Evolutionary conservation across 2,888 invertebrate genomes (phyloP).

Genomic region (Theodoxus fluviatilis): DNA sequence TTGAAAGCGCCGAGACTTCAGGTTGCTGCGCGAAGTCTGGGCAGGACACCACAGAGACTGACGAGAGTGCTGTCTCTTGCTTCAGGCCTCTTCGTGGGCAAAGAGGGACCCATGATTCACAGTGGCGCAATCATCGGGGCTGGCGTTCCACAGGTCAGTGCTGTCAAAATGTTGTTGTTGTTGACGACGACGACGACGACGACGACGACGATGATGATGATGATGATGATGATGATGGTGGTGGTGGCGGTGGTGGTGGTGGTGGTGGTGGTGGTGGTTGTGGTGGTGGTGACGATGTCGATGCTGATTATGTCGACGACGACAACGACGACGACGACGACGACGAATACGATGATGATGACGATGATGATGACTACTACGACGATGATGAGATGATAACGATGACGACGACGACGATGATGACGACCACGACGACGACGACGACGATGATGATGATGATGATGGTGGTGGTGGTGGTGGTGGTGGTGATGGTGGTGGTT

Average conservation of each 20-base stretch:
- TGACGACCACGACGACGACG: neutral
- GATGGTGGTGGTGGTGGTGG: constrained; percentile 14
- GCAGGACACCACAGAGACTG: neutral
- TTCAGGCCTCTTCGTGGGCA: constrained; percentile 92
- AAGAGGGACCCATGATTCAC: constrained; percentile 98
- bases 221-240: constrained; percentile 14
- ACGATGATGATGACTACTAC: constrained; percentile 20
- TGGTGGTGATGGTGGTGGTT: constrained; percentile 10
- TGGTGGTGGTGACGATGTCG: neutral
- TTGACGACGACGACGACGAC: constrained; percentile 11
- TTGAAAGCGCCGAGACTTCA: neutral
- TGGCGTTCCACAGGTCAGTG: constrained; percentile 89
- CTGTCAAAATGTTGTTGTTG: constrained; percentile 30
- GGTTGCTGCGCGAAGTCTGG: neutral
- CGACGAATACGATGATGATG: neutral
- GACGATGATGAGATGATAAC: constrained; percentile 20
- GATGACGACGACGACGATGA: constrained; percentile 23
- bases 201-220: constrained; percentile 14
- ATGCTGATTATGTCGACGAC: neutral
- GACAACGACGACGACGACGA: constrained; percentile 13
- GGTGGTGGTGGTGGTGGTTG: constrained; percentile 3
- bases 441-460: constrained; percentile 19
- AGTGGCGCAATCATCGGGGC: constrained; percentile 96
- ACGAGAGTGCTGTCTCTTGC: too few relatives aligned
- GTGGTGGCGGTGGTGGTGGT: constrained; percentile 18